These are phyloP conservation scores for Paelopatides confundens DNA, from an alignment of 53 echinoderm and acorn worm species.

Conservation along the genomic window DNA sequence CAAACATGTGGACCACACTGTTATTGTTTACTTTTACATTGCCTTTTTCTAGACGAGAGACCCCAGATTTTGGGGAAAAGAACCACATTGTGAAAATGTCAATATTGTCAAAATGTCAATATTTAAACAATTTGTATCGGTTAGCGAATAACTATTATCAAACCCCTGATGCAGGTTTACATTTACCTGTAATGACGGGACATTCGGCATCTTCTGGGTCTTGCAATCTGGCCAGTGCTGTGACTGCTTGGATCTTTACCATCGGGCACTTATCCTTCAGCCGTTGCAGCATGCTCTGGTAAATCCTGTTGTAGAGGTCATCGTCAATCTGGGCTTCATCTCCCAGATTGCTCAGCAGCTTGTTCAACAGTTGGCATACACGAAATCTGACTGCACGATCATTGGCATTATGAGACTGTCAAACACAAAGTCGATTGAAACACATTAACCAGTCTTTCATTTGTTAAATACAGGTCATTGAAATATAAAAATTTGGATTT, in stretches of 20 bases:
- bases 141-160: no score
- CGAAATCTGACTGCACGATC: slow-evolving; percentile 96
- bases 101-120: no score
- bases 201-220: slow-evolving; percentile 88
- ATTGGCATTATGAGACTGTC: slow-evolving; percentile 82
- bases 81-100: no score
- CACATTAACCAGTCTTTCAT: neutral
- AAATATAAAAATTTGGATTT: neutral
- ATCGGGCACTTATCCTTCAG: slow-evolving; percentile 88
- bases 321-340: slow-evolving; percentile 97
- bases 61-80: no score
- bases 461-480: no score
- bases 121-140: no score
- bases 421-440: neutral
- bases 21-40: no score
- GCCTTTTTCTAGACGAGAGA: neutral
- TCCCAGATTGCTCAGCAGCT: slow-evolving; percentile 77
- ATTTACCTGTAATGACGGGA: slow-evolving; percentile 89
- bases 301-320: slow-evolving; percentile 89
- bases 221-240: slow-evolving; percentile 87
- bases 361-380: slow-evolving; percentile 94
- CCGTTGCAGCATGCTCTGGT: slow-evolving; percentile 88
- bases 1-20: no score
- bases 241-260: slow-evolving; percentile 91
- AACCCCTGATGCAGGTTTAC: no score